phyloP scores from a whole-genome alignment of 2,113 vertebrate genomes.

The Corydoras maculifer region DNA sequence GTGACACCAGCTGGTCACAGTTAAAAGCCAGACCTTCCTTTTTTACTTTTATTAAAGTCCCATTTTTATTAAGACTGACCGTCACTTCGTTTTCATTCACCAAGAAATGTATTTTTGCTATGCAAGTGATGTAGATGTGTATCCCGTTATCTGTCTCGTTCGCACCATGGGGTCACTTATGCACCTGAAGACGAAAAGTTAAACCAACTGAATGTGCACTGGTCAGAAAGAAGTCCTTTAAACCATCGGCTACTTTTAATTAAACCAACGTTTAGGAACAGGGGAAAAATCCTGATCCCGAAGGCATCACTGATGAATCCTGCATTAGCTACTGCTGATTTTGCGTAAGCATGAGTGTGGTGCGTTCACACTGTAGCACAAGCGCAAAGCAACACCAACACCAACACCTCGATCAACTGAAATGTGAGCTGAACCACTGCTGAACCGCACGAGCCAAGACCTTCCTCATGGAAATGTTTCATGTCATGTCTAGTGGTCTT shows the following conservation, averaged over 20 bases:
- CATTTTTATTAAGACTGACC: constrained; percentile 51
- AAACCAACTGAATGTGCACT: neutral
- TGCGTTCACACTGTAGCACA: constrained; percentile 21
- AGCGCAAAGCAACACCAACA: neutral
- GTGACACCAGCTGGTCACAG: too few relatives aligned
- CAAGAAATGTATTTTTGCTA: constrained; percentile 70
- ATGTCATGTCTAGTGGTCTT: constrained; percentile 49
- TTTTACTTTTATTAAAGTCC: constrained; percentile 16
- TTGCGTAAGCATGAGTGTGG: neutral
- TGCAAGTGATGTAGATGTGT: constrained; percentile 69
- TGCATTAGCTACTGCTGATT: constrained; percentile 21
- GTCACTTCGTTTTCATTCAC: constrained; percentile 63
- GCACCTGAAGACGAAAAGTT: too few relatives aligned
- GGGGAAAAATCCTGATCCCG: neutral
- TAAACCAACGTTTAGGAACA: too few relatives aligned
- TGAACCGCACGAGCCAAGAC: constrained; percentile 49
- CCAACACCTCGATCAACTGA: constrained; percentile 18
- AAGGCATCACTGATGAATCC: constrained; percentile 41
- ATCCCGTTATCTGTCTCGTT: constrained; percentile 33
- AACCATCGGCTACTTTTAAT: too few relatives aligned
- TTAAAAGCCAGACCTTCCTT: neutral
- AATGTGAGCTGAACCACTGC: constrained; percentile 43
- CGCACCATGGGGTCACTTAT: too few relatives aligned
- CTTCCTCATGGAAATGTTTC: constrained; percentile 34
- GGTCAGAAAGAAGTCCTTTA: neutral